These are phyloP conservation scores for Mellivora capensis DNA, from an alignment of 2,113 vertebrate species.

Conservation along the genomic window DNA sequence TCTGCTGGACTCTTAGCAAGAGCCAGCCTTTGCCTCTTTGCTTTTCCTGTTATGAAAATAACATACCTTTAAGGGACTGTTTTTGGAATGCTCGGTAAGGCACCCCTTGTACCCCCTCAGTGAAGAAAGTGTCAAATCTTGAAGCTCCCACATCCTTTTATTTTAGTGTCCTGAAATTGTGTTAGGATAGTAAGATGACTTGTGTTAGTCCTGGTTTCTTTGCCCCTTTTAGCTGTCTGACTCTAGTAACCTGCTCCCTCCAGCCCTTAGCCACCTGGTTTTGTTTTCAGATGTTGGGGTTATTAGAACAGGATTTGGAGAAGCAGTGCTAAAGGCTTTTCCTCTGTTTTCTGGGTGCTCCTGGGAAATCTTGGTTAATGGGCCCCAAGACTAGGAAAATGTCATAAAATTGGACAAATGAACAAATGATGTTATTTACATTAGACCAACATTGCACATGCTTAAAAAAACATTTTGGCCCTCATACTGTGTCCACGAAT, in stretches of 20 bases:
- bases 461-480: slow-evolving; percentile 25
- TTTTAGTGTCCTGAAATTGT: neutral
- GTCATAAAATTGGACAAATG: neutral
- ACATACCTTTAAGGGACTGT: neutral
- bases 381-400: neutral
- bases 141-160: neutral
- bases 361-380: neutral
- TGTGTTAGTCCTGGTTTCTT: neutral
- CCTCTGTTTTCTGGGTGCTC: neutral
- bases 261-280: neutral
- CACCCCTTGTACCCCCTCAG: neutral
- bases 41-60: neutral
- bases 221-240: neutral
- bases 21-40: neutral
- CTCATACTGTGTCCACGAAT: neutral
- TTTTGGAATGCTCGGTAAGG: neutral
- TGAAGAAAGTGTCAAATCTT: neutral
- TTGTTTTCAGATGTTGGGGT: neutral
- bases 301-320: neutral
- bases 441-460: neutral
- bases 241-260: neutral
- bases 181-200: neutral
- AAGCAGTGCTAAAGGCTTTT: neutral
- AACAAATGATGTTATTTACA: slow-evolving; percentile 16
- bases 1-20: neutral